Conservation (phyloP, 2,888 invertebrate species). For the Trissoscelio sp. region DNA sequence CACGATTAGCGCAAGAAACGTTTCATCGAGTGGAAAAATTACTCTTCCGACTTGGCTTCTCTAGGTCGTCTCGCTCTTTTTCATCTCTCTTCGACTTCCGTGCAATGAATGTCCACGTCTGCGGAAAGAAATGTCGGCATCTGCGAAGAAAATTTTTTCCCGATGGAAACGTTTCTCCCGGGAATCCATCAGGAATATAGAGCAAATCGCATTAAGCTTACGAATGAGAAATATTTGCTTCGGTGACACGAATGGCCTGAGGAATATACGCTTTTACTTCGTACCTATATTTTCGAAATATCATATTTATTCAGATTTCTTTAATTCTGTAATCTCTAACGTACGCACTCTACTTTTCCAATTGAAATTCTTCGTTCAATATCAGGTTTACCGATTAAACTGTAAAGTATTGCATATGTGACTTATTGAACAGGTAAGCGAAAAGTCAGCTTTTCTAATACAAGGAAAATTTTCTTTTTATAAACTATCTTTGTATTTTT, state of each 20-base stretch:
- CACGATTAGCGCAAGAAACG: conserved; percentile 66
- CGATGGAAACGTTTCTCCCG: conserved; percentile 61
- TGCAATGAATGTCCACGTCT: conserved; percentile 65
- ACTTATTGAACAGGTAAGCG: neutral
- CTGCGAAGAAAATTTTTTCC: conserved; percentile 63
- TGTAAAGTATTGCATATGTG: neutral
- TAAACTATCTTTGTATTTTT: too few relatives aligned
- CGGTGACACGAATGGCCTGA: conserved; percentile 59
- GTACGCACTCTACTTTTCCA: neutral
- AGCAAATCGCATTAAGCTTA: conserved; percentile 63
- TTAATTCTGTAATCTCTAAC: conserved; percentile 50
- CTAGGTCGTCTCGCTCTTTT: conserved; percentile 41
- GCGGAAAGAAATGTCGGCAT: conserved; percentile 62
- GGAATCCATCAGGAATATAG: conserved; percentile 61
- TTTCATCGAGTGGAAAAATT: conserved; percentile 68
- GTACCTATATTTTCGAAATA: conserved; percentile 42
- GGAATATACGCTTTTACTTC: conserved; percentile 45
- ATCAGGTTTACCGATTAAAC: conserved; percentile 25
- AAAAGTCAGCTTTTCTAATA: neutral
- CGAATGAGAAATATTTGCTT: conserved; percentile 66
- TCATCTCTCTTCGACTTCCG: conserved; percentile 50
- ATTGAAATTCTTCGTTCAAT: conserved; percentile 26
- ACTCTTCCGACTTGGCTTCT: conserved; percentile 62
- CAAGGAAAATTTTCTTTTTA: too few relatives aligned
- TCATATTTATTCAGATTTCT: conserved; percentile 52